Evolutionary conservation across 2,797 vertebrate genomes (phyloP).

Genomic region (Gallirallus australis): DNA sequence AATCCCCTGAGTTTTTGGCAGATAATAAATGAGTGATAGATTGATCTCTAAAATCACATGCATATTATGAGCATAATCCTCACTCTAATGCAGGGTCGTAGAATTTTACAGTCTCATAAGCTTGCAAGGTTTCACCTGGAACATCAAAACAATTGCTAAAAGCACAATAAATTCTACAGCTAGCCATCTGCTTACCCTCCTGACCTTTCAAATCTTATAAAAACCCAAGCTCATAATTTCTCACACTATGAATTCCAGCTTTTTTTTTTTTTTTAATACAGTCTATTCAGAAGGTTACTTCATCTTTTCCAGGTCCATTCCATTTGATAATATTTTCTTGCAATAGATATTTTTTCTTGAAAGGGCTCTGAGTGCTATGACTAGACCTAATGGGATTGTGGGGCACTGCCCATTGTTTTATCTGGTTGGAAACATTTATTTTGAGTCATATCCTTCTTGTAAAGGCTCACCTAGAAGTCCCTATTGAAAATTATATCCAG

Average conservation of each 20-base stretch:
- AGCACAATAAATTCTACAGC: constrained; percentile 72
- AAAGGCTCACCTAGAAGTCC: not conserved
- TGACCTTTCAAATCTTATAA: constrained; percentile 78
- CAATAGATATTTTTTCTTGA: not conserved
- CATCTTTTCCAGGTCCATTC: constrained; percentile 41
- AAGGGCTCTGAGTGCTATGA: constrained; percentile 28
- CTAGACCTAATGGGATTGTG: constrained; percentile 55
- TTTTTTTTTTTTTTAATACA: constrained; percentile 57
- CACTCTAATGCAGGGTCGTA: constrained; percentile 62
- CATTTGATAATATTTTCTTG: constrained; percentile 49
- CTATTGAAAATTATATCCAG: constrained; percentile 6
- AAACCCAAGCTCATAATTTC: constrained; percentile 66
- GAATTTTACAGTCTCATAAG: constrained; percentile 77
- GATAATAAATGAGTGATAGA: constrained; percentile 71
- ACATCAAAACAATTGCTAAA: constrained; percentile 76
- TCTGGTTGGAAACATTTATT: constrained; percentile 15
- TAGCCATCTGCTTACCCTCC: constrained; percentile 79
- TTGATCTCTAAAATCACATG: constrained; percentile 63
- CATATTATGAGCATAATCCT: constrained; percentile 52
- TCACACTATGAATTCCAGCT: constrained; percentile 55
- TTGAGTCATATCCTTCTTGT: not conserved
- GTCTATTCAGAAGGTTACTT: constrained; percentile 51
- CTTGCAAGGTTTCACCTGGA: constrained; percentile 71
- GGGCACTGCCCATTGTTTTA: not conserved
- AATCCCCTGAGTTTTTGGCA: constrained; percentile 38